phyloP scores from a whole-genome alignment of 2,888 invertebrate genomes.

The Calliopum simillimum region DNA sequence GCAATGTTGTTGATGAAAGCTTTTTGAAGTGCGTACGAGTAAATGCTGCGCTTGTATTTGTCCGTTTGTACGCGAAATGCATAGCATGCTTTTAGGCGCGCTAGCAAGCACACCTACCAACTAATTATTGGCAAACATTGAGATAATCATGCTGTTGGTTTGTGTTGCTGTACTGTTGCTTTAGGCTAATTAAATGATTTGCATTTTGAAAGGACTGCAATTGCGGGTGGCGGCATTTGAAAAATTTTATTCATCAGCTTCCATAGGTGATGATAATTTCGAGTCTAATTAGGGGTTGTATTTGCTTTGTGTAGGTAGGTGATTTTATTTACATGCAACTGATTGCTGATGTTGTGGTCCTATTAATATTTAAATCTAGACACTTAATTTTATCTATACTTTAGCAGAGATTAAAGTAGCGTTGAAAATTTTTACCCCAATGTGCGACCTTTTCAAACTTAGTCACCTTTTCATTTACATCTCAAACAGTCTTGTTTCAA shows the following conservation, averaged over 20 bases:
- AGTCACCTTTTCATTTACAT: not conserved
- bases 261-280: not conserved
- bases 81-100: constrained; percentile 52
- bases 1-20: constrained; percentile 46
- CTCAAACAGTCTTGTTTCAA: not conserved
- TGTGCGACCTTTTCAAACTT: too few relatives aligned
- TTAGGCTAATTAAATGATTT: constrained; percentile 57
- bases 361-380: constrained; percentile 21
- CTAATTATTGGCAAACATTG: constrained; percentile 60
- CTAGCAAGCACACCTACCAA: constrained; percentile 42
- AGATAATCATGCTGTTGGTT: constrained; percentile 1
- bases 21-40: constrained; percentile 33
- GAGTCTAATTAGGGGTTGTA: not conserved
- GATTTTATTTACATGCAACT: constrained; percentile 4
- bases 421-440: not conserved
- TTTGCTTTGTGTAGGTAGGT: not conserved
- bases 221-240: not conserved
- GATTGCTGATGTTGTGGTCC: not conserved
- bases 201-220: constrained; percentile 20
- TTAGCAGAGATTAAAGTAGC: not conserved
- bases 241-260: not conserved
- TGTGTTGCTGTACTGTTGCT: constrained; percentile 39
- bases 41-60: constrained; percentile 23
- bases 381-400: constrained; percentile 30
- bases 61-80: not conserved